Evolutionary conservation across 2,888 invertebrate genomes (phyloP).

Genomic region (Nemotelus pantherinus): DNA sequence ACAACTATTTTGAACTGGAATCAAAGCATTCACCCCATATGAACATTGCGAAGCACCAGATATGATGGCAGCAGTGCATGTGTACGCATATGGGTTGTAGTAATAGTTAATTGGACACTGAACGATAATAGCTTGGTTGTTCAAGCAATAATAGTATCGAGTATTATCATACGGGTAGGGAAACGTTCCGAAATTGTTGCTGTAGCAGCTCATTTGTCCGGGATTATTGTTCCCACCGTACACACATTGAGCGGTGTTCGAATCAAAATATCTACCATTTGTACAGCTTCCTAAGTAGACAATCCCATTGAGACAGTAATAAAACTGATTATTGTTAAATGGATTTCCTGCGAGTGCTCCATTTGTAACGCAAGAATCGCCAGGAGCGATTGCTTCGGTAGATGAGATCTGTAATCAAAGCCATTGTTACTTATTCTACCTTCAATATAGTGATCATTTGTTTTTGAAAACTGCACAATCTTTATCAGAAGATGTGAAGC

Average conservation of each 20-base stretch:
- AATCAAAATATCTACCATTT: slow-evolving; percentile 3
- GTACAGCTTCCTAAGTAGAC: neutral
- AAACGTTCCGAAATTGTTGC: neutral
- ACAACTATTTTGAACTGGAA: neutral
- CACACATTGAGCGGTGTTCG: neutral
- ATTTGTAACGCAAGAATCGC: neutral
- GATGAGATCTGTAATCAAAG: slow-evolving; percentile 2
- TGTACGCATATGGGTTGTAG: neutral
- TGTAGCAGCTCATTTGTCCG: neutral
- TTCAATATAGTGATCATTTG: neutral
- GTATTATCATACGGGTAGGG: neutral
- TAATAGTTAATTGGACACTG: neutral
- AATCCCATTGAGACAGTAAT: neutral
- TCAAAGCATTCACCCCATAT: neutral
- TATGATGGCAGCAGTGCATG: neutral
- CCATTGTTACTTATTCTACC: neutral
- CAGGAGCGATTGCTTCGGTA: neutral
- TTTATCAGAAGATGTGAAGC: too few species aligned
- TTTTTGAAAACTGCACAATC: neutral
- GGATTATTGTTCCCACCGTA: neutral
- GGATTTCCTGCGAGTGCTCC: neutral
- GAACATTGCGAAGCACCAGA: neutral
- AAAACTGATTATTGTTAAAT: neutral
- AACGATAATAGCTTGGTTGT: neutral
- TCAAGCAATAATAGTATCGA: slow-evolving; percentile 24